phyloP scores from a whole-genome alignment of 1,140 invertebrate genomes.

The Pogonomyrmex californicus region DNA sequence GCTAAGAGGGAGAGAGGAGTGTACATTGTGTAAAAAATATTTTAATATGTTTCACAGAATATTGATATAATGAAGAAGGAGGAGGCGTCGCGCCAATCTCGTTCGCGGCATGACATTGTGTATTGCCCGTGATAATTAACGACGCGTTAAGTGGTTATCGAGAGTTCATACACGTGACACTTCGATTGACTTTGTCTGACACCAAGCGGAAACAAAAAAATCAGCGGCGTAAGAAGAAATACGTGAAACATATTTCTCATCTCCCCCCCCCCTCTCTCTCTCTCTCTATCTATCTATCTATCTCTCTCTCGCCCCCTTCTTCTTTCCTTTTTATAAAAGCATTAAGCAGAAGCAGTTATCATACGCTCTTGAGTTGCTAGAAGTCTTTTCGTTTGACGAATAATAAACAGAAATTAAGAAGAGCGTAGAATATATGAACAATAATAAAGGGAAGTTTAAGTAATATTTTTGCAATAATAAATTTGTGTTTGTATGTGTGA shows the following conservation, averaged over 20 bases:
- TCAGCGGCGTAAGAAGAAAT: not conserved
- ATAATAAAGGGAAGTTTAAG: not conserved
- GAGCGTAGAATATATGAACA: not conserved
- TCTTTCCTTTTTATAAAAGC: not conserved
- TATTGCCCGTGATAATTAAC: constrained; percentile 67
- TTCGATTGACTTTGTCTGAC: constrained; percentile 19
- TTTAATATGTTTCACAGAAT: constrained; percentile 53
- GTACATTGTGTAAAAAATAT: constrained; percentile 24
- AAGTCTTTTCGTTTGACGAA: not conserved
- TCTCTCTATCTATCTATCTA: no score
- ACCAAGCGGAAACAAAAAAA: constrained; percentile 66
- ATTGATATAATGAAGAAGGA: constrained; percentile 35
- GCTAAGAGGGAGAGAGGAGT: constrained; percentile 16
- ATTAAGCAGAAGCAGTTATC: not conserved
- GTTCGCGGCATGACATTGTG: constrained; percentile 34
- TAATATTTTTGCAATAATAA: not conserved
- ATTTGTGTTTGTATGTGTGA: no score
- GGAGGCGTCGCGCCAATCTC: constrained; percentile 27
- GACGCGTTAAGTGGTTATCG: constrained; percentile 44
- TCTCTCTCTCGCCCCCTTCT: no score
- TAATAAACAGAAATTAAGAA: not conserved
- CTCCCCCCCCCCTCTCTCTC: not conserved
- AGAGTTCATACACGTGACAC: not conserved
- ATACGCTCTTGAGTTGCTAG: not conserved
- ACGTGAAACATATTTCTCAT: not conserved